Conservation (phyloP, 2,797 vertebrate genomes). For the Remorina albescens region DNA sequence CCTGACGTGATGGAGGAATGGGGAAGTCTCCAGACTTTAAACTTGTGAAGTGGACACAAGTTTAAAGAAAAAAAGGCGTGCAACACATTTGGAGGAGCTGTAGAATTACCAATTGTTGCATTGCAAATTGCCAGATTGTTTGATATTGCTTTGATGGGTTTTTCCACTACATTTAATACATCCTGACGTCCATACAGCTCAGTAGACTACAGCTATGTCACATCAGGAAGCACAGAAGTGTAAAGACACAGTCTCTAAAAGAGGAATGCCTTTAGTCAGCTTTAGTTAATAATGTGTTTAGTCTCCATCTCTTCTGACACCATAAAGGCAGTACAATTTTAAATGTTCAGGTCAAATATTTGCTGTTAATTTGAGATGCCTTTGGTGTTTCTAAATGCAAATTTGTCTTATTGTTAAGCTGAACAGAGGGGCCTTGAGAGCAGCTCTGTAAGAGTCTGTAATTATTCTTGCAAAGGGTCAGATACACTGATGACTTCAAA, state of each 20-base stretch:
- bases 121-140: conserved; percentile 9
- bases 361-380: conserved; percentile 21
- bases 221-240: conserved; percentile 10
- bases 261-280: neutral
- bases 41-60: neutral
- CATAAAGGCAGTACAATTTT: neutral
- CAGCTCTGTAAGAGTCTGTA: conserved; percentile 10
- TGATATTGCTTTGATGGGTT: conserved; percentile 40
- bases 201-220: conserved; percentile 6
- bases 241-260: too few relatives aligned
- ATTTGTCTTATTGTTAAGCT: conserved; percentile 22
- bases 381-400: conserved; percentile 18
- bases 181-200: conserved; percentile 31
- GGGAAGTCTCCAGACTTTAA: neutral
- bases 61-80: neutral
- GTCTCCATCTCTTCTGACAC: neutral
- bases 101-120: conserved; percentile 14
- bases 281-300: conserved; percentile 13
- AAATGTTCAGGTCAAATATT: conserved; percentile 29
- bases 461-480: conserved; percentile 52
- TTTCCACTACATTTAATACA: conserved; percentile 22
- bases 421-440: conserved; percentile 42
- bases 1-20: neutral
- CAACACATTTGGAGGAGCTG: neutral
- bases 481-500: conserved; percentile 21